A percentile compares a stretch with the other conserved stretches of the same genome.
Evolutionary conservation across 2,797 vertebrate species (phyloP).

Genomic region (Sebastes matsubarae): DNA sequence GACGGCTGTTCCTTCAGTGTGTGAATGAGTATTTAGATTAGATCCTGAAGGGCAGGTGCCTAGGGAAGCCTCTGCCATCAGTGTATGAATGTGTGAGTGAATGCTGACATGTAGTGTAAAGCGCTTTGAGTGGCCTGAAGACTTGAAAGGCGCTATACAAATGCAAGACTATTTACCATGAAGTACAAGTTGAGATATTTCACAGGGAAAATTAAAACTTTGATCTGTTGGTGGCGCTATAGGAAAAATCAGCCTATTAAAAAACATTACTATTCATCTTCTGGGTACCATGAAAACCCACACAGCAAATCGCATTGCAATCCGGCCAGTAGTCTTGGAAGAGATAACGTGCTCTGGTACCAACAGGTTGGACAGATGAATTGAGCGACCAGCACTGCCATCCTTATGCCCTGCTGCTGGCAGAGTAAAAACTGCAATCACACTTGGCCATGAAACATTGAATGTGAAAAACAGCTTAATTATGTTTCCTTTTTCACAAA

Average conservation of each 20-base stretch:
- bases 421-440: conserved; percentile 17
- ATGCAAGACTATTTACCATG: neutral
- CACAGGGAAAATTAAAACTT: neutral
- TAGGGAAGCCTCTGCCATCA: no score
- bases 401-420: conserved; percentile 12
- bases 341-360: neutral
- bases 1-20: no score
- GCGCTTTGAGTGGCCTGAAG: no score
- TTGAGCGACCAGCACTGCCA: neutral
- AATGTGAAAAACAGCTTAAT: conserved; percentile 48
- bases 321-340: conserved; percentile 1
- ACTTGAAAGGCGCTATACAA: no score
- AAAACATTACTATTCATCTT: neutral
- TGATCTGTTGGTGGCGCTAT: neutral
- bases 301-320: neutral
- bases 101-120: no score
- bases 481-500: conserved; percentile 37
- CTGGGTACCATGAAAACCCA: neutral
- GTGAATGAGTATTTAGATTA: no score
- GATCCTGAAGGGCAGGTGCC: no score
- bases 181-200: neutral
- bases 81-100: no score
- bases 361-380: conserved; percentile 20
- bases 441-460: conserved; percentile 28
- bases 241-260: neutral